A percentile compares a stretch with the other conserved stretches of the same genome.
Evolutionary conservation across 2,888 invertebrate genomes (phyloP).

Genomic region (Myathropa florea): DNA sequence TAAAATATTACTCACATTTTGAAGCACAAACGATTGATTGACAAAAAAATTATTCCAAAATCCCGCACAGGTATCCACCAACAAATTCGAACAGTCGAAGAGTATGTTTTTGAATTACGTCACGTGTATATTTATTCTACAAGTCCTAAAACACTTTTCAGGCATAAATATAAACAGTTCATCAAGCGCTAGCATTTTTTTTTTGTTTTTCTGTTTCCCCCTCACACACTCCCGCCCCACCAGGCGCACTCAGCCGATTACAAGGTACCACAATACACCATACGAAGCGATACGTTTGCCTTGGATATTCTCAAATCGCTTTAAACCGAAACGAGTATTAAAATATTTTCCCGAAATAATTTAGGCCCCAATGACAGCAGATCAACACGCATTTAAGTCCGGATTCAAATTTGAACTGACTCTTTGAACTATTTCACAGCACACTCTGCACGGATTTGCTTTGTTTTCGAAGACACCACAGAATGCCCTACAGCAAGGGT

Average conservation of each 20-base stretch:
- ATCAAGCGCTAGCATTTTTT: constrained; percentile 2
- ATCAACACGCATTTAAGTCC: background rate
- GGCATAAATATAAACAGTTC: constrained; percentile 16
- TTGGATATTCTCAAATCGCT: background rate
- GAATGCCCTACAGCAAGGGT: too few relatives aligned
- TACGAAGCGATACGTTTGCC: background rate
- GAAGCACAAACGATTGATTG: background rate
- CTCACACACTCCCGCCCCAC: background rate
- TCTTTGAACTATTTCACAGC: background rate
- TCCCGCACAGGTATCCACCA: too few relatives aligned
- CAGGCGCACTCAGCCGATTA: background rate
- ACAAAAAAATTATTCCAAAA: background rate
- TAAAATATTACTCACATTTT: background rate
- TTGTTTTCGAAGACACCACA: too few relatives aligned
- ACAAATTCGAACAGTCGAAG: background rate
- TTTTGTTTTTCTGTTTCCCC: background rate
- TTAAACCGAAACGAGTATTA: background rate
- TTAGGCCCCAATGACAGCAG: background rate
- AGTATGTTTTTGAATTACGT: background rate
- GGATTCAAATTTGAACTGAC: too few relatives aligned
- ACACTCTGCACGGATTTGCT: too few relatives aligned
- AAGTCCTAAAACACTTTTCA: background rate
- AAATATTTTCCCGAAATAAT: background rate
- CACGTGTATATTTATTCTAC: background rate
- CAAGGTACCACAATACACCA: background rate